A percentile compares a stretch with the other conserved stretches of the same genome.
phyloP scores from a whole-genome alignment of 2,797 vertebrate genomes.

The Rhynchotus rufescens region DNA sequence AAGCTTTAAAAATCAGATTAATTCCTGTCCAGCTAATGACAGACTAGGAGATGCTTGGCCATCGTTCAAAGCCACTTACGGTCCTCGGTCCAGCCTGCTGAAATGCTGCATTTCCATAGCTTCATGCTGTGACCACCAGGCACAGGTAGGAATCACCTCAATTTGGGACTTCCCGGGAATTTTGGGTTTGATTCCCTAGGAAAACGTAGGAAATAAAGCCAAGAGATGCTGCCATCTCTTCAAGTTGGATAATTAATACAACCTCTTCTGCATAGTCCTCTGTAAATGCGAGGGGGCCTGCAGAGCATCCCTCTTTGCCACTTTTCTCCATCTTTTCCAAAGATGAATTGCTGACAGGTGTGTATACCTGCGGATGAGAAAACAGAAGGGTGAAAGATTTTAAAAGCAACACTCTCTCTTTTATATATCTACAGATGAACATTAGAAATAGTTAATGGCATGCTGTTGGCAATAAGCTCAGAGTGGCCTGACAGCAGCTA shows the following conservation, averaged over 20 bases:
- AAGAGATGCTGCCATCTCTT: not conserved
- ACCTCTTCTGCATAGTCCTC: not conserved
- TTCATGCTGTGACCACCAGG: not conserved
- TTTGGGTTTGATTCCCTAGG: not conserved
- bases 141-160: not conserved
- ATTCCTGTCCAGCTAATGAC: accelerated
- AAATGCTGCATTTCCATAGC: not conserved
- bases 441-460: not conserved
- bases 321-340: not conserved
- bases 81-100: not conserved
- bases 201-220: not conserved
- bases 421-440: not conserved
- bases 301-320: not conserved
- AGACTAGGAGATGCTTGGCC: not conserved
- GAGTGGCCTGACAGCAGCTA: not conserved
- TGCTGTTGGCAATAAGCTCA: not conserved
- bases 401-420: not conserved
- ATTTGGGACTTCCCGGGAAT: not conserved
- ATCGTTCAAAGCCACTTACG: accelerated
- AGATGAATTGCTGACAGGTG: not conserved
- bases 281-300: not conserved
- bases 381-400: not conserved
- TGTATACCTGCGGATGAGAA: not conserved
- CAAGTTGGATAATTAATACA: not conserved
- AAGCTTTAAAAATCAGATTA: not conserved